Base-by-base conservation (phyloP, 2,888 invertebrate species). In the Pemphredon lugubris region DNA sequence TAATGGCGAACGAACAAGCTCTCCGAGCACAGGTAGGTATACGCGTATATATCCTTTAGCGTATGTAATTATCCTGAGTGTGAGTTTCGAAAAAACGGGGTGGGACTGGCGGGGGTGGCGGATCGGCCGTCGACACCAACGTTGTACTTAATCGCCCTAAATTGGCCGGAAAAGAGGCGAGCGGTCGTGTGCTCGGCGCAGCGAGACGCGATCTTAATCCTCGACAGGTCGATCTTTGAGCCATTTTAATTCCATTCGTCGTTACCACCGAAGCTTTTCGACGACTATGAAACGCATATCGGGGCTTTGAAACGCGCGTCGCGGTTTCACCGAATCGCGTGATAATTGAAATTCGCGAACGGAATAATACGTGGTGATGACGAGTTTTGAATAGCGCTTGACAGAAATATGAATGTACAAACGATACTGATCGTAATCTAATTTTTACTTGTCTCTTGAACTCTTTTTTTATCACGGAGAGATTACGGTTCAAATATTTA, bases 121-220 rank as follows among this genome's bases (percentile, higher is more conserved):
- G 65, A 63, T 71, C 47, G 26, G 32, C 21, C 57, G 53, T 73
- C 59, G 64, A 60, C 73, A 64, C 40, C 34, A 54, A 11, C 57
- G 39, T n/a, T n/a, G n/a, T 42, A 26, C 54, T 65, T 75, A 77
- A 79, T 79, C 72, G 65, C 61, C 67, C 55, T 66, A 79, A 79
- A 81, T 81, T 81, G 75, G 70, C 70, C 77, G 77, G 77, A 81
- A 81, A 81, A 79, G 73, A 73, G 77, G 69, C 58, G 65, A 61
- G 73, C 59, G 39, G 40, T 30, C 39, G 23, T 26, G 39, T 45
- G 54, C 48, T 59, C 70, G 69, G 23, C 59, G 30, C 65, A 69
- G 68, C 71, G 75, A 72, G 61, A 81, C 65, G 67, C 67, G 64
- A 73, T 69, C 60, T 64, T 70, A 75, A 75, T 73, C 60, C 61